These are phyloP conservation scores for Virgularia gustaviana DNA, from an alignment of 92 coral and sea anemone genomes.

Conservation along the genomic window DNA sequence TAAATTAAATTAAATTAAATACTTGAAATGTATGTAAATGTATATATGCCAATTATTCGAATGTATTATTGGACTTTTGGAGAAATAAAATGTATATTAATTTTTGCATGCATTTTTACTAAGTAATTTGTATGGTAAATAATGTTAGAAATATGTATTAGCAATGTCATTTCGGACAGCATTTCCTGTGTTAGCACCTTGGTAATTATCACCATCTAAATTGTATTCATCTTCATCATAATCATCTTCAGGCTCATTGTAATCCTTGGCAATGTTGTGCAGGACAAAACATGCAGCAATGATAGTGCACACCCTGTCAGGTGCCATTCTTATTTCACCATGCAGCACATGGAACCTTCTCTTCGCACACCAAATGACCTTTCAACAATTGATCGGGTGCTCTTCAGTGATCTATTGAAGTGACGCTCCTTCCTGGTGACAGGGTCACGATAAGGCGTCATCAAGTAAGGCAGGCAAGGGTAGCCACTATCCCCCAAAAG, in stretches of 20 bases:
- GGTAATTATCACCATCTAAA: constrained; percentile 29
- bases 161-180: constrained; percentile 47
- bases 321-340: constrained; percentile 56
- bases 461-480: constrained; percentile 44
- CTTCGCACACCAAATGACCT: constrained; percentile 51
- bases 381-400: constrained; percentile 50
- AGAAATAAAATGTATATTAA: too few relatives aligned
- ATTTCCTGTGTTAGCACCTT: constrained; percentile 45
- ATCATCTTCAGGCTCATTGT: constrained; percentile 51
- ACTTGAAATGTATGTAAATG: too few relatives aligned
- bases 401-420: constrained; percentile 39
- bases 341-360: constrained; percentile 58
- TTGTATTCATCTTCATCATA: constrained; percentile 41
- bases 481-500: constrained; percentile 60
- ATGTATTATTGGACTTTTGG: too few relatives aligned
- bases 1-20: too few relatives aligned
- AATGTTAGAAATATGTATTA: constrained; percentile 41
- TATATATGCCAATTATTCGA: too few relatives aligned
- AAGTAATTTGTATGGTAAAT: too few relatives aligned
- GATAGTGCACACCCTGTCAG: constrained; percentile 63
- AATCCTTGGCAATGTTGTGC: constrained; percentile 55
- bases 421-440: constrained; percentile 34
- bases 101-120: too few relatives aligned
- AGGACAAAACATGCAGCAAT: constrained; percentile 57
- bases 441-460: constrained; percentile 50